Evolutionary conservation across 2,888 invertebrate species (phyloP).

Genomic region (Xylota segnis): DNA sequence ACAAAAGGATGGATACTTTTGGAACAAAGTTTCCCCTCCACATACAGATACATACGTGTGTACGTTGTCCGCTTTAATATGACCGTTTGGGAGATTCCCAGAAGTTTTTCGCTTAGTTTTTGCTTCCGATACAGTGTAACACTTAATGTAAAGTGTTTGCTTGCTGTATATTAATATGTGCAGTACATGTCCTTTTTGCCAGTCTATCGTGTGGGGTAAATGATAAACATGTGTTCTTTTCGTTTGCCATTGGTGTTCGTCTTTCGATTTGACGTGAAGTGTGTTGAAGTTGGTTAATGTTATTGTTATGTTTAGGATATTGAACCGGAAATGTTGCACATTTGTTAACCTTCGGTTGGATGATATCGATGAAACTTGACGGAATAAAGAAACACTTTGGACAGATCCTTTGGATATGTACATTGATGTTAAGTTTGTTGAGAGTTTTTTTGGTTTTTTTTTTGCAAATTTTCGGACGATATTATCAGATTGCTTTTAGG

Average conservation of each 20-base stretch:
- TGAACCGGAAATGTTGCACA: conserved; percentile 30
- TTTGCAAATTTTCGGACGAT: not conserved
- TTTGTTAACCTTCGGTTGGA: conserved; percentile 12
- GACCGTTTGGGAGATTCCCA: conserved; percentile 29
- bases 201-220: not conserved
- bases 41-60: not conserved
- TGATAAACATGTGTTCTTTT: conserved; percentile 43
- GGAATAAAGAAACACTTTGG: not conserved
- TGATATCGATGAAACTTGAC: not conserved
- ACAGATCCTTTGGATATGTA: not conserved
- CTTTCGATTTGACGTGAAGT: conserved; percentile 10
- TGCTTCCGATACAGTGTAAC: conserved; percentile 16
- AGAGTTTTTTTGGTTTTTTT: not conserved
- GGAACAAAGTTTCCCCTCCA: conserved; percentile 36
- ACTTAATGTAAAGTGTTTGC: conserved; percentile 52
- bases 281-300: conserved; percentile 7
- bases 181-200: not conserved
- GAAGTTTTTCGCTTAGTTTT: conserved; percentile 14
- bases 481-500: not conserved
- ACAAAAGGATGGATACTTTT: conserved; percentile 31
- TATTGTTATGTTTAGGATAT: conserved; percentile 24
- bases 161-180: conserved; percentile 47
- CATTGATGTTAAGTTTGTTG: not conserved
- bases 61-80: conserved; percentile 32
- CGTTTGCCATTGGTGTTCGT: conserved; percentile 1